Evolutionary conservation across 2,888 invertebrate species (phyloP).

Genomic region (Megaustenia siamemsis): DNA sequence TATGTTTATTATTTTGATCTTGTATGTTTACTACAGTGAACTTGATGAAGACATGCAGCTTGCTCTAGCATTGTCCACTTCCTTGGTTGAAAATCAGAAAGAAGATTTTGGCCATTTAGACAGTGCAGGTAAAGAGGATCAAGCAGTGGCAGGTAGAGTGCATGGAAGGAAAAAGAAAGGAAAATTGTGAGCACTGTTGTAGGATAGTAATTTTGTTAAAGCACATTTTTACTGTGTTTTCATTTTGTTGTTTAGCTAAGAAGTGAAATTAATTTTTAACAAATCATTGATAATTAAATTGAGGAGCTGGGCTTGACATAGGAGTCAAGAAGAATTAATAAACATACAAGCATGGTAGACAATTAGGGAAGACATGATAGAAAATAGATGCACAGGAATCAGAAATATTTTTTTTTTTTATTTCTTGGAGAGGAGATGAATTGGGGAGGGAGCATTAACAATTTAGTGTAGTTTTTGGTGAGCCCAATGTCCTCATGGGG

Average conservation of each 20-base stretch:
- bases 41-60: constrained; percentile 71
- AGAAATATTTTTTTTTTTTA: too few relatives aligned
- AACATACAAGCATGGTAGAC: too few relatives aligned
- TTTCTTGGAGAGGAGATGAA: too few relatives aligned
- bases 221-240: background rate
- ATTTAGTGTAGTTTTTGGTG: too few relatives aligned
- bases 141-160: background rate
- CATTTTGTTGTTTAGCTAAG: background rate
- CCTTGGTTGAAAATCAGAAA: constrained; percentile 62
- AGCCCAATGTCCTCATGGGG: too few relatives aligned
- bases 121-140: constrained; percentile 3
- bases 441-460: too few relatives aligned
- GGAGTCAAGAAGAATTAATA: too few relatives aligned
- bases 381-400: too few relatives aligned
- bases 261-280: too few relatives aligned
- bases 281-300: too few relatives aligned
- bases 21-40: constrained; percentile 1
- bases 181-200: background rate
- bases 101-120: background rate
- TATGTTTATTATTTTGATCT: background rate
- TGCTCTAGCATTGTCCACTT: constrained; percentile 73
- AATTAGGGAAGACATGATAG: too few relatives aligned
- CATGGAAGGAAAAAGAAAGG: constrained; percentile 24
- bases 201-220: background rate
- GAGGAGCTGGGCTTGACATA: too few relatives aligned